Base-by-base conservation (phyloP, 2,113 vertebrate species). In the Chaetops frenatus region DNA sequence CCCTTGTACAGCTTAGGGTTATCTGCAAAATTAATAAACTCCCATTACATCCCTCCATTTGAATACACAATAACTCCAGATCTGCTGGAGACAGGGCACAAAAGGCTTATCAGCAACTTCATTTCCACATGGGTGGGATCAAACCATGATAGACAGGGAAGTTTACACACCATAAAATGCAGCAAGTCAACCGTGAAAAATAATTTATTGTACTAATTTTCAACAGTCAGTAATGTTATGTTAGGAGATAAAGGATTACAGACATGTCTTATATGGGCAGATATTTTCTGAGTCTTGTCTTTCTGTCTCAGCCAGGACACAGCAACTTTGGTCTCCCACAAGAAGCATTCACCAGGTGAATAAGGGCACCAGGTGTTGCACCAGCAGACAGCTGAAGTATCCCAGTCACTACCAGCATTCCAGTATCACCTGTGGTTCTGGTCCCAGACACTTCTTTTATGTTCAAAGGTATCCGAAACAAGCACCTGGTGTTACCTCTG, bases 131-230 rank as follows among this genome's bases (percentile, higher is more conserved):
- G 35, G 38, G 21, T 29, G 42, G 60, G 29, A 92, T 88, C n/a
- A 76, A 88, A 86, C 35, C 50, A n/a, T 1, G 24, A 86, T 10
- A 62, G 87, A 33, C 60, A 70, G 6, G 62, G 35, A 83, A 56
- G 20, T 53, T 44, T 27, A 31, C 22, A 88, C 42, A 45, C 38
- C 31, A 62, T 18, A 79, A 73, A 90, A 92, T 0, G 1, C 7
- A 87, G 38, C 53, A 47, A 51, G 22, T 16, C 45, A 81, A 56
- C 17, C 0, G 3, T 66, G 29, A 89, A 86, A 92, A 92, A 78
- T 40, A 80, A 86, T 90, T 96, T 95, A 94, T 95, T 96, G 72
- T 6, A 84, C 51, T 81, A 8, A 83, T 69, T 69, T 69, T 62
- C 53, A 92, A 60, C 70, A 74, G 70, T 61, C 25, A 67, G 6